A percentile compares a stretch with the other conserved stretches of the same genome.
Evolutionary conservation across 2,888 invertebrate genomes (phyloP).

Genomic region (Chaetoderma sp.): DNA sequence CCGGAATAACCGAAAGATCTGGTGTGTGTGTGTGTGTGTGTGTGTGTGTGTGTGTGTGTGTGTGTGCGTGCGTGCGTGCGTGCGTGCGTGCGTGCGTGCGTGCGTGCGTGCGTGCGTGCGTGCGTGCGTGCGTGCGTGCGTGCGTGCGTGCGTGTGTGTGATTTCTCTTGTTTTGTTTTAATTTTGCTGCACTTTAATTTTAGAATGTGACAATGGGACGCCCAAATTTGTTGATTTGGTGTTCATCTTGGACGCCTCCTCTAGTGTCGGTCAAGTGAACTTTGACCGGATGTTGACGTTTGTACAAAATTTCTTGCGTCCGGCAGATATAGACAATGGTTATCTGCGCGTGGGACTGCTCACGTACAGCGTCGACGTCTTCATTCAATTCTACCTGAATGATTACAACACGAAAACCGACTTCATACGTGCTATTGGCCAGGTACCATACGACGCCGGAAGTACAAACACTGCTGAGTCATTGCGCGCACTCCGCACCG

Average conservation of each 20-base stretch:
- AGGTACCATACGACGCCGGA: slow-evolving; percentile 33
- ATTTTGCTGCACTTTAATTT: too few relatives aligned
- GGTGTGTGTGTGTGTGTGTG: too few relatives aligned
- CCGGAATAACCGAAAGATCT: too few relatives aligned
- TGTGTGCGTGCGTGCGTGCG: too few relatives aligned
- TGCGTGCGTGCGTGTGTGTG: too few relatives aligned
- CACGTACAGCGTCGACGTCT: slow-evolving; percentile 49
- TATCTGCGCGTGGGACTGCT: slow-evolving; percentile 44
- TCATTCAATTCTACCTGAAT: slow-evolving; percentile 50
- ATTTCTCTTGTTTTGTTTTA: too few relatives aligned
- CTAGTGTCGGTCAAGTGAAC: slow-evolving; percentile 48
- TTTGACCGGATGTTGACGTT: slow-evolving; percentile 47
- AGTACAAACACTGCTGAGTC: slow-evolving; percentile 42
- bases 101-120: too few relatives aligned
- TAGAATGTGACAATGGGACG: too few relatives aligned
- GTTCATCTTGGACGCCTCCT: slow-evolving; percentile 50
- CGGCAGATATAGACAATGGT: slow-evolving; percentile 37
- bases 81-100: too few relatives aligned
- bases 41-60: too few relatives aligned
- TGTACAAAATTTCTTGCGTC: slow-evolving; percentile 39
- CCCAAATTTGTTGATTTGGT: slow-evolving; percentile 43
- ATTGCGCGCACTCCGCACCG: slow-evolving; percentile 30
- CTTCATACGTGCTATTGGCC: slow-evolving; percentile 39
- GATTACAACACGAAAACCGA: slow-evolving; percentile 32
- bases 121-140: too few relatives aligned